Evolutionary conservation across 1,140 invertebrate genomes (phyloP), one percentile per base, ranked within the genome.

Genomic region (Thalassaphorura encarpata): DNA sequence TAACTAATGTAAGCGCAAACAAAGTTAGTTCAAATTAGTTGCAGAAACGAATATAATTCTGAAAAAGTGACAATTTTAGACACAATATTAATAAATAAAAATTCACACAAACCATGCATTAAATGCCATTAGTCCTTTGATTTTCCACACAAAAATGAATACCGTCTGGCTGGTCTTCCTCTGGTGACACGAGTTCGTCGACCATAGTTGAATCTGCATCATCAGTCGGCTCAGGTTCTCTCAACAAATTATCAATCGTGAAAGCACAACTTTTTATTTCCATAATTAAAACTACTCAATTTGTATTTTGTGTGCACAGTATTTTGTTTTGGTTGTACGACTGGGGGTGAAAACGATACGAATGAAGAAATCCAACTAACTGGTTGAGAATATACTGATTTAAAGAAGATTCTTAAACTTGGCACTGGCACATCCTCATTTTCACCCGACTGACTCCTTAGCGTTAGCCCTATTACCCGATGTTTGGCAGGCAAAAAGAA

Each of bases 181-280:
- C 53, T 18, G 46, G 27, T 29, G 48, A 40, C 21, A 54, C 42
- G n/a, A 56, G 53, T 24, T 36, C 42, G n/a, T 52, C 61, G 36
- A 57, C 54, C 27, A 56, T 41, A 8, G 61, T 63, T 18, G 61
- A 63, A 31, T 60, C 61, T 2, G 61, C 54, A 36, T 53, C 60
- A 33, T 53, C 54, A 15, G 41, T 26, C 43, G 42, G 15, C 31
- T 29, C 28, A 43, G 19, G 47, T 24, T 50, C 39, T 49, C 51
- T 54, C 26, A 64, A 51, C 27, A 64, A 54, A 26, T 51, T 64
- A 13, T 64, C 62, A 33, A 64, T 64, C 5, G 62, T 61, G 23
- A 63, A 63, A 49, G 49, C 55, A 46, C 58, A 58, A 26, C 33
- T 31, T 50, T 58, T 61, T 47, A 26, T 58, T 21, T 64, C 62